Conservation (phyloP, 2,113 vertebrate species). For the Bungarus multicinctus region DNA sequence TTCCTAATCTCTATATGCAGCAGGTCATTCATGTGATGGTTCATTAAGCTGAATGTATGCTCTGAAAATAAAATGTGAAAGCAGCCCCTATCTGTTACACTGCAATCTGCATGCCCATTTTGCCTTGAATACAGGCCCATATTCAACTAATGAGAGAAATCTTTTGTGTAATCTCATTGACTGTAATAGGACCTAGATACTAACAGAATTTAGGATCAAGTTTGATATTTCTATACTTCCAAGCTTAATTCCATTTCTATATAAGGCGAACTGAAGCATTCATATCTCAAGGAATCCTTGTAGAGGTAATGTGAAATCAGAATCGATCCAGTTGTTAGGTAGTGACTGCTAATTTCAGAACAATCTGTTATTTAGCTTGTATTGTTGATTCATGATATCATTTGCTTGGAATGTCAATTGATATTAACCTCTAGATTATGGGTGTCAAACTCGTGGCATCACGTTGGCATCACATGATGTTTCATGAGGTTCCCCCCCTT, state of each 20-base stretch:
- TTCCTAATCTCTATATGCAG: background rate
- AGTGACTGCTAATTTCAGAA: constrained; percentile 22
- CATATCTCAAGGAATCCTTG: background rate
- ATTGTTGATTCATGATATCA: constrained; percentile 38
- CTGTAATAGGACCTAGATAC: background rate
- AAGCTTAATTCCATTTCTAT: background rate
- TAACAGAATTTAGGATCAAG: background rate
- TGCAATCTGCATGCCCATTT: background rate
- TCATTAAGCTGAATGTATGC: background rate
- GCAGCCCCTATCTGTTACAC: background rate
- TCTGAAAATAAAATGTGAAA: background rate
- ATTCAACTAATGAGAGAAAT: background rate
- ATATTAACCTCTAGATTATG: constrained; percentile 28
- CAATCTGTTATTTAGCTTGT: constrained; percentile 2
- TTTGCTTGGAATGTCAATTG: constrained; percentile 67
- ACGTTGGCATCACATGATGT: no score
- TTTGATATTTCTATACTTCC: background rate
- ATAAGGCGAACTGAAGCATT: background rate
- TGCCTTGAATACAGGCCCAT: background rate
- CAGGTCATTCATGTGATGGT: background rate
- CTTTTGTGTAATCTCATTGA: background rate
- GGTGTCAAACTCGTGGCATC: no score
- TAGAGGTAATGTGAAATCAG: constrained; percentile 5
- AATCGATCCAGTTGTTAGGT: constrained; percentile 33
- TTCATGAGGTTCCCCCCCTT: no score